phyloP scores from a whole-genome alignment of 1,140 invertebrate species.

The Trichonephila inaurata region DNA sequence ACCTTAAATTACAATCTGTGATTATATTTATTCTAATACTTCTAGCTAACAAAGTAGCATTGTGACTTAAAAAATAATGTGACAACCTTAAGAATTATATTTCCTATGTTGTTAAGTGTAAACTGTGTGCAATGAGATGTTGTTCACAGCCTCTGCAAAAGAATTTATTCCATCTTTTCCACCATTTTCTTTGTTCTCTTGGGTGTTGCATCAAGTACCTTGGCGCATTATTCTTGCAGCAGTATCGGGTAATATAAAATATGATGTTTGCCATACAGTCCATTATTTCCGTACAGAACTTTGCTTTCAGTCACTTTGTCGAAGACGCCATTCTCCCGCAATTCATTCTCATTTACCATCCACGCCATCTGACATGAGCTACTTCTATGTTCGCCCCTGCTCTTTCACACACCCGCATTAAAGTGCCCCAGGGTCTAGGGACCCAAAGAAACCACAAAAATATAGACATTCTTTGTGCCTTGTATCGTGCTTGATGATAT shows the following conservation, averaged over 20 bases:
- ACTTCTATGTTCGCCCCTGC: not conserved
- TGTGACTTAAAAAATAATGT: no score
- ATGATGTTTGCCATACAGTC: slow-evolving; percentile 44
- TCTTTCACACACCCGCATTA: not conserved
- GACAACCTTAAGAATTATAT: no score
- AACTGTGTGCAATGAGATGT: not conserved
- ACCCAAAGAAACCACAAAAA: no score
- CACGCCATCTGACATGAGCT: not conserved
- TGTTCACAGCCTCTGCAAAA: not conserved
- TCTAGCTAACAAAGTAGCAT: no score
- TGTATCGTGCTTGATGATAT: no score
- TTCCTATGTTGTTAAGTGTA: no score
- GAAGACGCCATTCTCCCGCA: not conserved
- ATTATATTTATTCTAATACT: no score
- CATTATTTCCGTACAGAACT: slow-evolving; percentile 70
- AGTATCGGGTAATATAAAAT: slow-evolving; percentile 60
- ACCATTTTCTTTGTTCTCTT: not conserved
- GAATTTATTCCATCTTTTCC: not conserved
- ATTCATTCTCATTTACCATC: slow-evolving; percentile 66
- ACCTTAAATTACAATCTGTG: no score
- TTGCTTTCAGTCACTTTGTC: slow-evolving; percentile 69
- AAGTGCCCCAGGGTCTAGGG: no score
- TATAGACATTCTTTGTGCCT: no score
- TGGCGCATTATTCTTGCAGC: not conserved
- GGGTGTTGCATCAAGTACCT: not conserved